Base-by-base conservation (phyloP, 2,888 invertebrate species). In the Hypolimnas misippus region DNA sequence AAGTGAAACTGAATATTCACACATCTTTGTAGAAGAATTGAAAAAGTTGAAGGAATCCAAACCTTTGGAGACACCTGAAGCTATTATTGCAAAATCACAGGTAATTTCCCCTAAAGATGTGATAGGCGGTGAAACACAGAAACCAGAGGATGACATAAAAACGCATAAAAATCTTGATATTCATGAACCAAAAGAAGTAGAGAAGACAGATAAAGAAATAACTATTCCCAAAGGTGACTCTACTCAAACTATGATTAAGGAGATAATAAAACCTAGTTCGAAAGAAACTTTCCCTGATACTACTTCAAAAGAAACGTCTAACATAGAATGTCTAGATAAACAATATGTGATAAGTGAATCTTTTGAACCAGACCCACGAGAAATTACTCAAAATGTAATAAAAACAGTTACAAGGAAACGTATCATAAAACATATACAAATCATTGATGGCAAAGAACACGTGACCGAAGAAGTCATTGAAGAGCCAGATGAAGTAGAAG, bases 381-480 rank as follows among this genome's bases (percentile, higher is more conserved):
- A 46, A 46, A 4, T 3, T 12, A 29, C 25, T 3, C 25, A 29
- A 29, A 52, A 57, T 35, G 31, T 55, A 10, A 57, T 46, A 12
- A 62, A 54, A 44, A 66, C 58, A 17, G 49, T 40, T 16, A 67
- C 35, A 7, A 66, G 57, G 52, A 65, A 60, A 29, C 67, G 66
- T 25, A 65, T 75, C 3, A 75, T 81, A 52, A 93, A 95, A 66
- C 94, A 94, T 70, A 93, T 95, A 5, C 94, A 95, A 7, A 94
- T 96, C 1, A 93, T 96, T 60, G 94, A 96, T 78, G 77, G 76
- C 5, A 74, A 75, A 63, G 74, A 75, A 66, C 70, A 72, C 55
- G 61, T 75, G 0, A 71, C 73, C 21, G 96, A 97, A 83, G 95
- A 96, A 85, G 86, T 96, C 0, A 92, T 96, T 46, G 96, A 96